Evolutionary conservation across 1,140 invertebrate species (phyloP), one percentile per base, ranked within the genome.

Genomic region (Achroia grisella): DNA sequence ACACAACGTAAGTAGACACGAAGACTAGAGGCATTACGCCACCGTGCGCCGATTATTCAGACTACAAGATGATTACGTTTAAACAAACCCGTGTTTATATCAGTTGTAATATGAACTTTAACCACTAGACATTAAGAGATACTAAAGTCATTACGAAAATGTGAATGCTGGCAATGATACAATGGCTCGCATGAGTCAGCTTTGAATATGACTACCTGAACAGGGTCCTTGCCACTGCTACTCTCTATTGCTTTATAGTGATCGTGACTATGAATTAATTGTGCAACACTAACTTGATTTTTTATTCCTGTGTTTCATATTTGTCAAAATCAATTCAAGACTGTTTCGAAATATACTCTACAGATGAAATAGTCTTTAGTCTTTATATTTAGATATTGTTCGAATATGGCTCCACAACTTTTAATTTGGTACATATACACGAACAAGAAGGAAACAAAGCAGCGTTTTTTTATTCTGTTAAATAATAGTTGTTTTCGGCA

Each of bases 111-210:
- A 44, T 61, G 42, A 43, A 53, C 63, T 54, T 58, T 71, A 65
- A 57, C 15, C 10, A 23, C 11, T 41, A 10, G 47, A 23, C 6
- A 23, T 23, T 23, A 23, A 23, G 17, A 23, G 17, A 23, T 37
- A 10, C 52, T 62, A 70, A 53, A 43, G 44, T 39, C 14, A 48
- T 45, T 49, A 10, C 30, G 37, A 44, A 32, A 8, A 14, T 43
- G 8, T 10, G 17, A 5, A 6, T 35, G 39, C 67, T 76, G 66
- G 65, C 68, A 64, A 55, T 62, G 62, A 63, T 64, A 62, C 63
- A 66, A 67, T 69, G 59, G 65, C 52, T 60, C 55, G 46, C 62
- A 56, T 81, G 74, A 78, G 54, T 81, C 74, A 81, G 53, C 40
- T 28, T 47, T 32, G 32, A 14, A 23, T 23, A 23, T 23, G 6